A percentile compares a stretch with the other conserved stretches of the same genome.
Conservation (phyloP, 1,140 invertebrate genomes). For the Ceratoteleas bidentatus region DNA sequence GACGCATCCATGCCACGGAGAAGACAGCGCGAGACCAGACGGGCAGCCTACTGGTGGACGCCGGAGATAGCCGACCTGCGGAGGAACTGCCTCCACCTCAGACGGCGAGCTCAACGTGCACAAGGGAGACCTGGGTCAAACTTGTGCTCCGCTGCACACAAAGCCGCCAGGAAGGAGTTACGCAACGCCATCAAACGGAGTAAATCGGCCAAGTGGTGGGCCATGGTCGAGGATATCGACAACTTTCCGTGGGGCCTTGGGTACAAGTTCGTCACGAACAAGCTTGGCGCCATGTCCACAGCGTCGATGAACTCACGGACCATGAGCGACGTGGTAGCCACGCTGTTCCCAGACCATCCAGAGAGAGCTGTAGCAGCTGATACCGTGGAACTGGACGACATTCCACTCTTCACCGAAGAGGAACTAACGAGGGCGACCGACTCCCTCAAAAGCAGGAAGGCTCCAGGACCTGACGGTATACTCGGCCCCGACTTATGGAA, state of each 20-base stretch:
- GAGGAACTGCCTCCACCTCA: not conserved
- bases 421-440: slow-evolving; percentile 62
- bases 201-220: slow-evolving; percentile 55
- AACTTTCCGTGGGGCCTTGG: slow-evolving; percentile 6
- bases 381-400: not conserved
- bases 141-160: slow-evolving; percentile 2
- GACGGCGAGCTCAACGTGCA: not conserved
- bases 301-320: not conserved
- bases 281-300: not conserved
- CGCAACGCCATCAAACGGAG: slow-evolving; percentile 34
- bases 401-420: slow-evolving; percentile 41
- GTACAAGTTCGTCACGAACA: slow-evolving; percentile 6
- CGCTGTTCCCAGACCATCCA: slow-evolving; percentile 5
- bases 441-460: slow-evolving; percentile 64
- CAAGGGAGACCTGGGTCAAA: not conserved
- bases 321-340: not conserved
- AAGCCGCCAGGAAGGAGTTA: slow-evolving; percentile 21
- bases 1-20: not conserved
- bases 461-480: slow-evolving; percentile 70
- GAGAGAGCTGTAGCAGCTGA: not conserved
- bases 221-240: slow-evolving; percentile 17
- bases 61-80: not conserved
- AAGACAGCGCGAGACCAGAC: not conserved
- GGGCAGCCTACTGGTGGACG: slow-evolving; percentile 9
- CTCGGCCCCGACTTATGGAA: not conserved